phyloP scores from a whole-genome alignment of 2,888 invertebrate genomes.

The Homarus gammarus region DNA sequence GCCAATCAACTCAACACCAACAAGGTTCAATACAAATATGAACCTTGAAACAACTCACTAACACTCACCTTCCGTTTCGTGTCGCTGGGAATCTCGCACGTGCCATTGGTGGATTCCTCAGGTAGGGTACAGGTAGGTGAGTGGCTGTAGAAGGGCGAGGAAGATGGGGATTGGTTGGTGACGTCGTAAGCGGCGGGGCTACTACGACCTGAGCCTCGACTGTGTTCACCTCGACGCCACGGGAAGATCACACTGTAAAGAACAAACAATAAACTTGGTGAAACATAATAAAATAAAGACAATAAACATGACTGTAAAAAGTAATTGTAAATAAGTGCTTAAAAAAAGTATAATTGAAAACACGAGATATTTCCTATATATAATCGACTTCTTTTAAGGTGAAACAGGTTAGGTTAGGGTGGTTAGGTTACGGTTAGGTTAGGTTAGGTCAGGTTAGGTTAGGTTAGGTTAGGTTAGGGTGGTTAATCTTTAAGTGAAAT shows the following conservation, averaged over 20 bases:
- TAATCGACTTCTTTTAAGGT: no score
- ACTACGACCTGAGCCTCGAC: slow-evolving; percentile 50
- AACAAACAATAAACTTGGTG: not conserved
- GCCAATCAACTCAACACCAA: no score
- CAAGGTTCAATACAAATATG: no score
- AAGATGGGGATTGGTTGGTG: slow-evolving; percentile 18
- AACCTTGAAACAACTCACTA: no score
- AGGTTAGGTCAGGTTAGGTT: no score
- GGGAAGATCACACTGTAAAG: slow-evolving; percentile 64
- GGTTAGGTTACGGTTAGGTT: no score
- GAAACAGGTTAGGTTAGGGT: no score
- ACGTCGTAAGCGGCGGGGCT: slow-evolving; percentile 47
- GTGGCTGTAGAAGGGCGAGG: slow-evolving; percentile 22
- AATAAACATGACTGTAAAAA: not conserved
- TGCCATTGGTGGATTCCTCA: slow-evolving; percentile 35
- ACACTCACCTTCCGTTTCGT: slow-evolving; percentile 20
- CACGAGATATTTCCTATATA: not conserved
- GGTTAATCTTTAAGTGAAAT: no score
- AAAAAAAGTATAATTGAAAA: not conserved
- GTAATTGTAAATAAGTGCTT: not conserved
- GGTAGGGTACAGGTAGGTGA: slow-evolving; percentile 4
- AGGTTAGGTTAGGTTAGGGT: no score
- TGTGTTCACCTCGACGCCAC: slow-evolving; percentile 57
- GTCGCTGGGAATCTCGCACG: slow-evolving; percentile 2
- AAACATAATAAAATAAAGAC: not conserved